A percentile compares a stretch with the other conserved stretches of the same genome.
Conservation (phyloP, 2,797 vertebrate genomes). For the Heteromormyrus szaboi region DNA sequence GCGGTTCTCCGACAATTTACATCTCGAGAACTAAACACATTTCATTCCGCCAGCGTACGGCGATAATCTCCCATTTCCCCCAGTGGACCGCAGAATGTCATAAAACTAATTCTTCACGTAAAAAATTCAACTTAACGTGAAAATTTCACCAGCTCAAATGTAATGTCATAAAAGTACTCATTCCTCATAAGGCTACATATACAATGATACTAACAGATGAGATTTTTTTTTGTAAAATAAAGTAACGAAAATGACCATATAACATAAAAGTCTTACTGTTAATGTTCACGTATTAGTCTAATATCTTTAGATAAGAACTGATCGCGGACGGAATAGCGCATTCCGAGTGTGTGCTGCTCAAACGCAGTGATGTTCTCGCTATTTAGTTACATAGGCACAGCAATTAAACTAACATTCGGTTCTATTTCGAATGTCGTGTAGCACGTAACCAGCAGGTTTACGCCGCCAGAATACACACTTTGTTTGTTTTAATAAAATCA, state of each 20-base stretch:
- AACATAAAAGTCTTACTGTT: background rate
- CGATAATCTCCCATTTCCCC: background rate
- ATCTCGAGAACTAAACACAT: background rate
- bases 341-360: background rate
- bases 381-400: constrained; percentile 20
- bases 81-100: background rate
- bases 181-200: background rate
- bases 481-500: background rate
- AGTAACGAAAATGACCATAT: background rate
- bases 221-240: background rate
- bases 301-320: background rate
- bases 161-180: background rate
- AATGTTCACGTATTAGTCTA: background rate
- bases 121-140: background rate
- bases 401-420: constrained; percentile 21
- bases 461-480: background rate
- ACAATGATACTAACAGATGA: background rate
- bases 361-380: background rate
- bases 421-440: background rate
- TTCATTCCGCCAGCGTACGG: background rate
- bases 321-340: background rate
- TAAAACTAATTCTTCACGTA: background rate
- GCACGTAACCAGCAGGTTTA: background rate
- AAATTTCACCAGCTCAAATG: background rate
- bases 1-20: background rate